Evolutionary conservation across 2,113 vertebrate species (phyloP).

Genomic region (Colossoma macropomum): DNA sequence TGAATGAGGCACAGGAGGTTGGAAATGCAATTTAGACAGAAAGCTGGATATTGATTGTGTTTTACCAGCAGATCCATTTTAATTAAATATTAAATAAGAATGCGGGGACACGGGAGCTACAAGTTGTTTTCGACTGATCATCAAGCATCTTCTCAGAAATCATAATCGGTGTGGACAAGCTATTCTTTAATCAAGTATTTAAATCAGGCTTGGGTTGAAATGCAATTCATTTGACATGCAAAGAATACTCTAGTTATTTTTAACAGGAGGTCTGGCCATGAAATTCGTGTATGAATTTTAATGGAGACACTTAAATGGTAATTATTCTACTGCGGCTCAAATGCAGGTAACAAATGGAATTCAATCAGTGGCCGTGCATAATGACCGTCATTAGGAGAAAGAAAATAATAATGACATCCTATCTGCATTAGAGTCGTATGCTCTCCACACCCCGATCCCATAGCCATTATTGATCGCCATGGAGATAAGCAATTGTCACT

Average conservation of each 20-base stretch:
- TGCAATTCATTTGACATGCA: conserved; percentile 91
- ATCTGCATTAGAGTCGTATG: conserved; percentile 99
- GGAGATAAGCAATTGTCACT: conserved; percentile 99
- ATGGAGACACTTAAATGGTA: conserved; percentile 99
- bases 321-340: conserved; percentile 99
- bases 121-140: conserved; percentile 63
- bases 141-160: conserved; percentile 60
- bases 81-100: conserved; percentile 82
- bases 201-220: conserved; percentile 75
- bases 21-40: conserved; percentile 79
- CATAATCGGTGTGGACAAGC: conserved; percentile 62
- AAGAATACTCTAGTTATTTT: conserved; percentile 99
- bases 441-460: conserved; percentile 99
- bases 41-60: conserved; percentile 78
- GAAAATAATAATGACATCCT: conserved; percentile 99
- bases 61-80: conserved; percentile 80
- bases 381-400: conserved; percentile 99
- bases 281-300: conserved; percentile 99
- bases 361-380: conserved; percentile 89
- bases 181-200: conserved; percentile 71
- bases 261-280: conserved; percentile 96
- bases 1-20: conserved; percentile 74
- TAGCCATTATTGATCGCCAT: conserved; percentile 99
- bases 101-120: conserved; percentile 68
- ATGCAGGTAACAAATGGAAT: conserved; percentile 99